Conservation (phyloP, 2,113 vertebrate species). For the Anarrhichthys ocellatus region DNA sequence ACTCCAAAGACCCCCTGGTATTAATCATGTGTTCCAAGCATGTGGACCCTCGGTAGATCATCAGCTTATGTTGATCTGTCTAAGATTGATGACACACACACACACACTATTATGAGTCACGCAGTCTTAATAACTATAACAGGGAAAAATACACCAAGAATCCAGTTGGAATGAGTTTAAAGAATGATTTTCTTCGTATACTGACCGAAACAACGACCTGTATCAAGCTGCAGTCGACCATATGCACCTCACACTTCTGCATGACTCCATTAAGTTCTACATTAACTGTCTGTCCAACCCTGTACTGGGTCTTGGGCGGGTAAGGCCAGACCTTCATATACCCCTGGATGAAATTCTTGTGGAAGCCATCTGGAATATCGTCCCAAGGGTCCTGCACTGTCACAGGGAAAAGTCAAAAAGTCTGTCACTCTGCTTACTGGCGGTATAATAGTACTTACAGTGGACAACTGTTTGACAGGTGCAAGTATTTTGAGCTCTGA, state of each 20-base stretch:
- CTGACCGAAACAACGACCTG: constrained; percentile 85
- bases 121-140: neutral
- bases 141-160: neutral
- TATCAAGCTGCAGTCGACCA: constrained; percentile 90
- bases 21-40: constrained; percentile 88
- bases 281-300: constrained; percentile 85
- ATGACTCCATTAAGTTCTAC: constrained; percentile 86
- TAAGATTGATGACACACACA: constrained; percentile 61
- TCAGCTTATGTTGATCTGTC: constrained; percentile 88
- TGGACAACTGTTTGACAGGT: neutral
- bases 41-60: constrained; percentile 92
- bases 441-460: neutral
- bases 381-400: constrained; percentile 88
- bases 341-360: constrained; percentile 86
- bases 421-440: neutral
- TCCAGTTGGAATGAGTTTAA: neutral
- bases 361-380: constrained; percentile 87
- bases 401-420: constrained; percentile 5
- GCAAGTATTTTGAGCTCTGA: neutral
- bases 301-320: constrained; percentile 87
- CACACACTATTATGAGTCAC: neutral
- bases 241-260: constrained; percentile 86
- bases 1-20: constrained; percentile 80
- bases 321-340: constrained; percentile 90
- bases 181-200: neutral